Evolutionary conservation across 2,113 vertebrate species (phyloP), one percentile per base, ranked within the genome.

Genomic region (Neopipo cinnamomea): DNA sequence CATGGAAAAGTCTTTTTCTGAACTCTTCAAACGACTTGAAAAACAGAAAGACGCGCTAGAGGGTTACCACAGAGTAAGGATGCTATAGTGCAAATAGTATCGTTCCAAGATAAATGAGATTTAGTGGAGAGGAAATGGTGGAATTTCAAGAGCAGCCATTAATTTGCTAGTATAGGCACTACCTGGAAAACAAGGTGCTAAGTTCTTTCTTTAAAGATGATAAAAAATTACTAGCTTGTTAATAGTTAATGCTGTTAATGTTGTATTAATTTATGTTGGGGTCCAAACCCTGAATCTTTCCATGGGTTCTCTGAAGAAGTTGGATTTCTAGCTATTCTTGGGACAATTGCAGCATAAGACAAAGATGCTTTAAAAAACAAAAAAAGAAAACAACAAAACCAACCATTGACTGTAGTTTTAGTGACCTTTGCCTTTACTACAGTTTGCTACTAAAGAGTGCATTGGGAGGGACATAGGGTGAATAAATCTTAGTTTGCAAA

Each of bases 11-110:
- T 99, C 99, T 2, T 99, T 99, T 84, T 98, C 98, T 0, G 98
- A 99, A 4, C 97, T 99, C 53, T 98, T 99, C 95, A 99, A 99
- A 93, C 98, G 99, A 28, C 98, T 99, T 75, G 99, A 99, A 92
- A 99, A 99, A 42, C 99, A 99, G 96, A 99, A 99, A 96, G 98
- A 98, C 1, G 98, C 96, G 2, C 93, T 99, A 11, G 98, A 99
- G 27, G 99, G 99, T 47, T 99, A 99, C 95, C 98, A 93, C 83
- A 99, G 98, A 97, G 99, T 99, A 72, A 96, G 96, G 50, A 49
- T 63, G 15, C n/a, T 46, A 4, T 41, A 56, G 46, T 82, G 24
- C 14, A 46, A 42, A 63, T 55, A 31, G 31, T n/a, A 42, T 12
- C 3, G 22, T 91, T 62, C 33, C 35, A 61, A 72, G 56, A 59